Conservation (phyloP, 1,140 invertebrate species). For the Cotesia typhae region DNA sequence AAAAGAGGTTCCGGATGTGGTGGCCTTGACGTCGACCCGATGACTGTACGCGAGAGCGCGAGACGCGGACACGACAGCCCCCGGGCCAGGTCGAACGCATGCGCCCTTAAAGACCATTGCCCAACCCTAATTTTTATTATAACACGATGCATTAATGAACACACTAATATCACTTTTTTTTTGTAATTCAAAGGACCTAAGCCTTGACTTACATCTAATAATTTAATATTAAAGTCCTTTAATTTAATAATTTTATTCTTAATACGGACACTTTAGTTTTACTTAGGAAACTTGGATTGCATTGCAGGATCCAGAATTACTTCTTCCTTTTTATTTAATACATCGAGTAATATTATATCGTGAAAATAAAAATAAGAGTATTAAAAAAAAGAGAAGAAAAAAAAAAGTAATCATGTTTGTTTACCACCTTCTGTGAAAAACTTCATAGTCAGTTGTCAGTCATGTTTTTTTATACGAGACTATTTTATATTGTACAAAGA, state of each 20-base stretch:
- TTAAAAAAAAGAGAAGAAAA: neutral
- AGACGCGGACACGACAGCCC: constrained; percentile 49
- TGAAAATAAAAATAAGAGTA: neutral
- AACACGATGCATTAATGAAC: constrained; percentile 32
- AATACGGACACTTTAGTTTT: too few relatives aligned
- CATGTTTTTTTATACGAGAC: neutral
- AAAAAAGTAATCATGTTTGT: neutral
- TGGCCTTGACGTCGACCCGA: constrained; percentile 53
- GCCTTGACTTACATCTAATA: neutral
- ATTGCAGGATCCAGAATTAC: too few relatives aligned
- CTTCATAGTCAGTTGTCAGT: neutral
- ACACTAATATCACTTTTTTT: constrained; percentile 16
- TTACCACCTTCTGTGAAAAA: constrained; percentile 2
- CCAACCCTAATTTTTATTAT: constrained; percentile 53
- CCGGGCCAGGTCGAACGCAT: constrained; percentile 58
- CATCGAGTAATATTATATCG: too few relatives aligned
- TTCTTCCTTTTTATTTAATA: too few relatives aligned
- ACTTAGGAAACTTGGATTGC: too few relatives aligned
- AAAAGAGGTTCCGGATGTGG: neutral
- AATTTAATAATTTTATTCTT: too few relatives aligned
- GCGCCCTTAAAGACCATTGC: constrained; percentile 50
- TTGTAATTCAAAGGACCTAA: constrained; percentile 9
- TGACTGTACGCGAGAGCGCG: constrained; percentile 49
- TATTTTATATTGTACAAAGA: too few relatives aligned
- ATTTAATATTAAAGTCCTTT: neutral